phyloP scores from a whole-genome alignment of 2,888 invertebrate genomes.

The Spodoptera exigua region DNA sequence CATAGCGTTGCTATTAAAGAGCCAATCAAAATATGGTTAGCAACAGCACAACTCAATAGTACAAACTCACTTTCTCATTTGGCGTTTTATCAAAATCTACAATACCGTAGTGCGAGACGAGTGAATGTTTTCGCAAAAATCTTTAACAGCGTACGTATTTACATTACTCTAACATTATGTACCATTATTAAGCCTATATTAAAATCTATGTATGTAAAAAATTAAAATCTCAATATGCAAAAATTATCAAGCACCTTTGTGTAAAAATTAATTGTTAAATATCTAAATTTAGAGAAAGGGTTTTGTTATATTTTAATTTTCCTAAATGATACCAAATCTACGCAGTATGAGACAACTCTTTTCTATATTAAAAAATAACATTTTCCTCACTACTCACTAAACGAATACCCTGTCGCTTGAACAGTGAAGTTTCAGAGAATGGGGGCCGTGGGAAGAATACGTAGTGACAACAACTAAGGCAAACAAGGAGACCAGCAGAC shows the following conservation, averaged over 20 bases:
- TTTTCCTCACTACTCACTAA: conserved; percentile 62
- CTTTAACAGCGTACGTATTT: conserved; percentile 62
- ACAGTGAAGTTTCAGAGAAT: conserved; percentile 47
- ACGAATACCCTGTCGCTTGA: conserved; percentile 74
- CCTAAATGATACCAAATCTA: conserved; percentile 47
- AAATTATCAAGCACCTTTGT: conserved; percentile 72
- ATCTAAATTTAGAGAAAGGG: conserved; percentile 48
- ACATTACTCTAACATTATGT: conserved; percentile 52
- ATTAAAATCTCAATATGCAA: conserved; percentile 69
- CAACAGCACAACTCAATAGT: conserved; percentile 20
- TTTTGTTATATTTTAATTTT: conserved; percentile 28
- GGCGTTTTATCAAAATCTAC: conserved; percentile 51
- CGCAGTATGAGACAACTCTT: conserved; percentile 25
- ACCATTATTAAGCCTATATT: conserved; percentile 54
- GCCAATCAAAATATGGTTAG: conserved; percentile 18
- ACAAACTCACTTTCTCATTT: conserved; percentile 51
- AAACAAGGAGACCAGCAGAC: neutral
- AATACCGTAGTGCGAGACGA: conserved; percentile 46
- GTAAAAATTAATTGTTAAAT: conserved; percentile 54
- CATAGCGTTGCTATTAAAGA: conserved; percentile 3
- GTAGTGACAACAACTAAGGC: conserved; percentile 2
- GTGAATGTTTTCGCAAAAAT: conserved; percentile 47
- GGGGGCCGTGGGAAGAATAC: conserved; percentile 14
- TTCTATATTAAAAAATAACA: conserved; percentile 46
- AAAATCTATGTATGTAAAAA: conserved; percentile 61